Evolutionary conservation across 2,113 vertebrate genomes (phyloP).

Genomic region (Antidorcas marsupialis): DNA sequence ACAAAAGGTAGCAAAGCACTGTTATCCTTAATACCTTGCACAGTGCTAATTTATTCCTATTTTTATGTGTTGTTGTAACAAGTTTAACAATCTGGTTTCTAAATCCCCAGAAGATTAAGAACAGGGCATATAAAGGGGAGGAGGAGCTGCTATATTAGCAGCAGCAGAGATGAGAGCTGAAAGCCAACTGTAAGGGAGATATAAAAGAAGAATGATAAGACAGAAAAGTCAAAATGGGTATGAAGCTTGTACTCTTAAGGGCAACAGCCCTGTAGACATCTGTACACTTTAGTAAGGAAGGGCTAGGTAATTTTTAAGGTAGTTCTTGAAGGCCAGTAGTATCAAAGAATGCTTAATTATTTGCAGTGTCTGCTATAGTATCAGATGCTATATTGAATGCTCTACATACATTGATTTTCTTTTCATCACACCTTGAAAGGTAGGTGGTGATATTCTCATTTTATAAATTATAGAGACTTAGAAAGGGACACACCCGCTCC

Average conservation of each 20-base stretch:
- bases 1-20: background rate
- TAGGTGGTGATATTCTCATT: constrained; percentile 22
- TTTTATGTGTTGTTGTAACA: constrained; percentile 38
- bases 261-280: background rate
- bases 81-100: constrained; percentile 12
- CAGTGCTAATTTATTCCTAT: constrained; percentile 37
- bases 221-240: constrained; percentile 26
- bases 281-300: background rate
- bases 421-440: constrained; percentile 31
- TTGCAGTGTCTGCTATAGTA: background rate
- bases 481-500: background rate
- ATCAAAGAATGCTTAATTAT: constrained; percentile 15
- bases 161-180: background rate
- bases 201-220: background rate
- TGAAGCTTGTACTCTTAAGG: background rate
- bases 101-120: constrained; percentile 25
- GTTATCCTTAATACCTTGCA: background rate
- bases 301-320: background rate
- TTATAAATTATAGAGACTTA: background rate
- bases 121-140: background rate
- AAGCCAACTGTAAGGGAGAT: background rate
- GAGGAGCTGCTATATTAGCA: background rate
- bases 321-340: background rate
- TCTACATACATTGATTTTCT: background rate
- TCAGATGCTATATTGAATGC: background rate